Evolutionary conservation across 1,140 invertebrate genomes (phyloP), one percentile per base, ranked within the genome.

Genomic region (Stegodyphus dumicola): DNA sequence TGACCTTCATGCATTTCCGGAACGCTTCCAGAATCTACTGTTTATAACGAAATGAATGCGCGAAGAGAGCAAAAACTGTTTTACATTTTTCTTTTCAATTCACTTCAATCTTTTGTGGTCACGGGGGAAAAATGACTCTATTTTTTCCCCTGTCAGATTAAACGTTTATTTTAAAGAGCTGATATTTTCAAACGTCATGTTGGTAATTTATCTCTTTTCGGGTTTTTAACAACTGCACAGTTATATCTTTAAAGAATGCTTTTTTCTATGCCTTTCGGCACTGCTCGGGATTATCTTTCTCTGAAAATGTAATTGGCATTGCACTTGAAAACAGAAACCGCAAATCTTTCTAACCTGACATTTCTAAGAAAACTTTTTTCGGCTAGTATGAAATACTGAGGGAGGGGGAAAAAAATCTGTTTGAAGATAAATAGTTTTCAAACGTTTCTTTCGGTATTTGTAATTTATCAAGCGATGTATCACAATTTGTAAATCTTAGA

Each of bases 81-180:
- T 33, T 33, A 33, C 33, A 33, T 33, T 33, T 3, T 33, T 33
- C 33, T 33, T 33, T 33, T 33, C 33, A 33, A 33, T 33, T 33
- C 33, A 33, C 33, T 33, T 33, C 33, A 33, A 33, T 33, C 33
- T 33, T 33, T 60, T 60, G 56, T 15, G 56, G 9, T 60, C 56
- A 60, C 9, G 15, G 9, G 15, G 56, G 9, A 9, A 60, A 60
- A 60, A 60, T 60, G 15, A 60, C 15, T 60, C 56, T 60, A 9
- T 15, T 15, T 15, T 60, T 60, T 60, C 15, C 15, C 56, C 56
- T 60, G 56, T 60, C 56, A 60, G 56, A 60, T 60, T 60, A 60
- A 60, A 15, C 56, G 56, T 60, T 60, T 60, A 60, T 60, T 60
- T 60, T 60, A 60, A 60, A 60, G 56, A 60, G 56, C 56, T 60